Evolutionary conservation across 2,888 invertebrate genomes (phyloP), one percentile per base, ranked within the genome.

Genomic region (Listrodromus nycthemerus): DNA sequence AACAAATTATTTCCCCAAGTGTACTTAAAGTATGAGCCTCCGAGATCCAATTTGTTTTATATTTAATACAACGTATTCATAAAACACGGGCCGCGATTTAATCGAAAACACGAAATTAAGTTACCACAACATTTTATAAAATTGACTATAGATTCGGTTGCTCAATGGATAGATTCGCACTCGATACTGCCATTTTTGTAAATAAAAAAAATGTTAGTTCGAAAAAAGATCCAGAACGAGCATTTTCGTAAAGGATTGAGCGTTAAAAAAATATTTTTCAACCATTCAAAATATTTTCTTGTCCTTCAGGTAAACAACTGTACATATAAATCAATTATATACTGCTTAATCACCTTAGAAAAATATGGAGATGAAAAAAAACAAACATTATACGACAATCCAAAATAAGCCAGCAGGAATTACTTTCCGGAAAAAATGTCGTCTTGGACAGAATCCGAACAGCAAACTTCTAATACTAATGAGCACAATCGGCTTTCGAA

Each of bases 371-470:
- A 61, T n/a, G 45, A 24, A 55, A 55, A 7, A 2, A 69, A 70
- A 37, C 1, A 71, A 41, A 55, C 24, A 48, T 61, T 45, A 58
- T 61, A 73, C 10, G 73, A 73, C 73, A 73, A 73, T 73, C 73
- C 61, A 73, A 61, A 45, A 45, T 4, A 45, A 8, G 73, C 73
- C 45, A 30, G 27, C 61, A 61, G 73, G 61, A n/a, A 45, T n/a
- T 27, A 73, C 45, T 27, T 58, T 37, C 27, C 24, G 71, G 52
- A 16, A 37, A 61, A 30, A 61, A n/a, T 10, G n/a, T 45, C 13
- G 24, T 27, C 61, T 73, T 27, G 27, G 58, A 24, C 71, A 45
- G 45, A 58, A 13, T 52, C 73, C 73, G 58, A 73, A 30, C 24
- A 61, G 61, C 73, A 10, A 48, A 73, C 48, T 73, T 63, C 27